A percentile compares a stretch with the other conserved stretches of the same genome.
phyloP scores from a whole-genome alignment of 2,113 vertebrate species.

The Puffinus mauretanicus region DNA sequence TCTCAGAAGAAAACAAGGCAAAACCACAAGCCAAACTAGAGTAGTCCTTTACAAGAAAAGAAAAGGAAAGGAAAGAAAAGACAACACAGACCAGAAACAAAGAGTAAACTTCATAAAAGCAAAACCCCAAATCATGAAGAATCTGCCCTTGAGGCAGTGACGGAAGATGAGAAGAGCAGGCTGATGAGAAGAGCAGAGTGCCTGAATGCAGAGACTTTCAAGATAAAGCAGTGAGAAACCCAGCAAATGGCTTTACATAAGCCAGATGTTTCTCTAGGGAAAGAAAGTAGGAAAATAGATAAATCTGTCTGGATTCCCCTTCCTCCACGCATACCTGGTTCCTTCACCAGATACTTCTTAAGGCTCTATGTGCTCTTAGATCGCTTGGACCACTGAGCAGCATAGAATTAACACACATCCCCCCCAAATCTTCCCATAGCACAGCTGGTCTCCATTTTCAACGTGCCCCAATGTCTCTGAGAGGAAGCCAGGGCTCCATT shows the following conservation, averaged over 20 bases:
- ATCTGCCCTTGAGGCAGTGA: slow-evolving; percentile 1
- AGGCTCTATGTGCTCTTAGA: not conserved
- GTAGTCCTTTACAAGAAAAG: not conserved
- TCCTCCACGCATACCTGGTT: not conserved
- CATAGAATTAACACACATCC: not conserved
- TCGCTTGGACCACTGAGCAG: not conserved
- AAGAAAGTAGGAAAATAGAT: slow-evolving; percentile 24
- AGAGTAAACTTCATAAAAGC: slow-evolving; percentile 23
- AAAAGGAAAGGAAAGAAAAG: not conserved
- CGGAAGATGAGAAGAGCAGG: not conserved
- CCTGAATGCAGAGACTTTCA: not conserved
- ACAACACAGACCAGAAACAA: not conserved
- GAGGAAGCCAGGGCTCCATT: not conserved
- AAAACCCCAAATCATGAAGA: slow-evolving; percentile 20
- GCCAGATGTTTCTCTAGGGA: slow-evolving; percentile 36
- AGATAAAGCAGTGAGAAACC: not conserved
- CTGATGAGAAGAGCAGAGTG: not conserved
- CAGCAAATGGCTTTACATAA: slow-evolving; percentile 52
- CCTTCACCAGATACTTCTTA: not conserved
- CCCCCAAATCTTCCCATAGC: not conserved
- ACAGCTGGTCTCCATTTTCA: not conserved
- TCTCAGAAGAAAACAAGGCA: not conserved
- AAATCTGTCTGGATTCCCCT: slow-evolving; percentile 2
- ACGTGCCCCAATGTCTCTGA: not conserved
- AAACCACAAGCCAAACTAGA: not conserved